Conservation (phyloP, 2,888 invertebrate species). For the Oligia strigilis region DNA sequence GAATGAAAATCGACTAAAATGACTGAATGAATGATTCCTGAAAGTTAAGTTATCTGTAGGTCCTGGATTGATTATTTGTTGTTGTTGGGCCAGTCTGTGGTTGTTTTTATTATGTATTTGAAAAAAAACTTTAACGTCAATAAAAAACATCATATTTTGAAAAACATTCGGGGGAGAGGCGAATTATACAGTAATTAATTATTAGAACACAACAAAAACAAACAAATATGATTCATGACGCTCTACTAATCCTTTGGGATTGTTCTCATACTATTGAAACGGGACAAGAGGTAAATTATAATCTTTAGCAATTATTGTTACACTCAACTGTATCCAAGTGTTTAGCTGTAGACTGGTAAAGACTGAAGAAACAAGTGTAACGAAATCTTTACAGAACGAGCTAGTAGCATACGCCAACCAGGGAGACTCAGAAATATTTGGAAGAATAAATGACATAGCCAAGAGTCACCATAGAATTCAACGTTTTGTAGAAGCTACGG, state of each 20-base stretch:
- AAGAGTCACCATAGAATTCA: slow-evolving; percentile 92
- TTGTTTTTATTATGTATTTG: neutral
- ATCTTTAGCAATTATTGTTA: neutral
- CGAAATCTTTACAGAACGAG: slow-evolving; percentile 75
- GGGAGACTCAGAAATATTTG: slow-evolving; percentile 91
- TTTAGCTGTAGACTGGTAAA: neutral
- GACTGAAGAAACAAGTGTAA: neutral
- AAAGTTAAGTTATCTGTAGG: neutral
- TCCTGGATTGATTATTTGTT: neutral
- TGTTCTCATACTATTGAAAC: slow-evolving; percentile 82
- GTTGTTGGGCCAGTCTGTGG: neutral
- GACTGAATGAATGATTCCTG: neutral
- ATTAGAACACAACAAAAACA: neutral
- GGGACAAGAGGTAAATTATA: slow-evolving; percentile 59
- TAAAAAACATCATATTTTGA: neutral
- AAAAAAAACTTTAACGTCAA: neutral
- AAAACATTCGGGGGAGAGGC: neutral
- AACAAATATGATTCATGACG: slow-evolving; percentile 92
- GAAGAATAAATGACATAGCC: slow-evolving; percentile 92
- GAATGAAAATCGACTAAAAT: slow-evolving; percentile 38
- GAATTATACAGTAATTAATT: neutral
- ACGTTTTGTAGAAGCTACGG: slow-evolving; percentile 90
- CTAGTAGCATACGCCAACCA: slow-evolving; percentile 91
- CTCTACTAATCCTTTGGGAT: slow-evolving; percentile 92
- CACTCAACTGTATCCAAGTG: neutral